Evolutionary conservation across 2,888 invertebrate species (phyloP).

Genomic region (Erebia epiphron): DNA sequence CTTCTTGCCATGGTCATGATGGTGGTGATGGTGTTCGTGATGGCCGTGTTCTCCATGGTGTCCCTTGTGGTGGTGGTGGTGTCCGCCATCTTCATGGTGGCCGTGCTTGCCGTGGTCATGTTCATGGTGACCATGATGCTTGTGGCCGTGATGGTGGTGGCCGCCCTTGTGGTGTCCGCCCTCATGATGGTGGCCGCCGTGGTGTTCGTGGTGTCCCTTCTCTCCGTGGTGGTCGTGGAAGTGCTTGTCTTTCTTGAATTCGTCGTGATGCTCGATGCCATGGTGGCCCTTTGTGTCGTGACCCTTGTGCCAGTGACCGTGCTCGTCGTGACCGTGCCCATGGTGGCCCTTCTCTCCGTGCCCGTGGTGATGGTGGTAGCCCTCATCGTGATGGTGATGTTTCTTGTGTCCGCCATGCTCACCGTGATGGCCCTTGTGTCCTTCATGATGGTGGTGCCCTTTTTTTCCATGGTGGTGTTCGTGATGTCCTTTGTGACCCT

Average conservation of each 20-base stretch:
- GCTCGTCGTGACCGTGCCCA: constrained; percentile 77
- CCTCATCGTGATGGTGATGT: constrained; percentile 86
- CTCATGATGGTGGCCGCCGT: constrained; percentile 90
- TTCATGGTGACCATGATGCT: constrained; percentile 89
- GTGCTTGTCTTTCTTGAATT: constrained; percentile 92
- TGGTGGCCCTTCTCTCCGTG: constrained; percentile 86
- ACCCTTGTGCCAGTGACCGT: constrained; percentile 90
- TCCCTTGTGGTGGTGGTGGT: constrained; percentile 90
- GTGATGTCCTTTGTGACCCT: constrained; percentile 71
- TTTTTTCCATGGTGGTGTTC: constrained; percentile 81
- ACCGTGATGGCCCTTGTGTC: constrained; percentile 83
- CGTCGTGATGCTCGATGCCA: constrained; percentile 91
- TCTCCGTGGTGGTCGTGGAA: constrained; percentile 93
- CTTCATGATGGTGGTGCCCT: constrained; percentile 85
- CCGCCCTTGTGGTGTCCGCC: constrained; percentile 91
- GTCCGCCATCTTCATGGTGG: constrained; percentile 88
- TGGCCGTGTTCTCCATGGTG: constrained; percentile 90
- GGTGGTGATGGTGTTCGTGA: constrained; percentile 88
- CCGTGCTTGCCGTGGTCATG: constrained; percentile 91
- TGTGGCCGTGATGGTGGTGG: constrained; percentile 90
- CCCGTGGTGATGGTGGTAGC: constrained; percentile 84
- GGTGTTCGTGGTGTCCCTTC: constrained; percentile 89
- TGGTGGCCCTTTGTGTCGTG: constrained; percentile 93
- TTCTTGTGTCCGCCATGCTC: constrained; percentile 77
- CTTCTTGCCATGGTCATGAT: constrained; percentile 89